phyloP scores from a whole-genome alignment of 2,113 vertebrate species.

The Proteles cristata region DNA sequence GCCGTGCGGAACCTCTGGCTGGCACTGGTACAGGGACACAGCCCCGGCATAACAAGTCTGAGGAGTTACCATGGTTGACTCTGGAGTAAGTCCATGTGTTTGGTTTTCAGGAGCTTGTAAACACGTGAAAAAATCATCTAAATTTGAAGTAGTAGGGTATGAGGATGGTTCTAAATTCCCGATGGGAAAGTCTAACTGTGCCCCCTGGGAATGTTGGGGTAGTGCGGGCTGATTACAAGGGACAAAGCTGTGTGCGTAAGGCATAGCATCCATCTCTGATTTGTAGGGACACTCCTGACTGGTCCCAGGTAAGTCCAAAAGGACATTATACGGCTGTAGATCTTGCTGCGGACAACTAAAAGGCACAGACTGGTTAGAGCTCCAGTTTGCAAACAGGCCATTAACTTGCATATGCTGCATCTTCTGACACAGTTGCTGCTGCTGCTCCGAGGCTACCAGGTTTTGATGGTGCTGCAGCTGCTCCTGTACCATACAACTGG shows the following conservation, averaged over 20 bases:
- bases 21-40: constrained; percentile 87
- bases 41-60: constrained; percentile 85
- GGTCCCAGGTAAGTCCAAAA: constrained; percentile 78
- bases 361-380: constrained; percentile 66
- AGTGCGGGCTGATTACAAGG: constrained; percentile 81
- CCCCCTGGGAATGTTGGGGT: constrained; percentile 79
- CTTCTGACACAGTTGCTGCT: constrained; percentile 88
- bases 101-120: constrained; percentile 85
- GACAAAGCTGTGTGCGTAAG: constrained; percentile 84
- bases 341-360: constrained; percentile 81
- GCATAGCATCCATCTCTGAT: constrained; percentile 80
- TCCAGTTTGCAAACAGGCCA: constrained; percentile 83
- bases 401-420: constrained; percentile 89
- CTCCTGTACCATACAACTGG: constrained; percentile 82
- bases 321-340: constrained; percentile 78
- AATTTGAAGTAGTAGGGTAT: constrained; percentile 78
- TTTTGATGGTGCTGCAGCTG: constrained; percentile 66
- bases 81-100: constrained; percentile 79
- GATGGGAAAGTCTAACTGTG: constrained; percentile 83
- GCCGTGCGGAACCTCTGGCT: constrained; percentile 78
- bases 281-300: constrained; percentile 84
- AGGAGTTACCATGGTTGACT: constrained; percentile 71
- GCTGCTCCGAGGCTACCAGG: constrained; percentile 66
- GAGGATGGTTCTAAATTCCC: constrained; percentile 82
- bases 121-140: constrained; percentile 88